A percentile compares a stretch with the other conserved stretches of the same genome.
Evolutionary conservation across 2,797 vertebrate species (phyloP).

Genomic region (Glossophaga mutica): DNA sequence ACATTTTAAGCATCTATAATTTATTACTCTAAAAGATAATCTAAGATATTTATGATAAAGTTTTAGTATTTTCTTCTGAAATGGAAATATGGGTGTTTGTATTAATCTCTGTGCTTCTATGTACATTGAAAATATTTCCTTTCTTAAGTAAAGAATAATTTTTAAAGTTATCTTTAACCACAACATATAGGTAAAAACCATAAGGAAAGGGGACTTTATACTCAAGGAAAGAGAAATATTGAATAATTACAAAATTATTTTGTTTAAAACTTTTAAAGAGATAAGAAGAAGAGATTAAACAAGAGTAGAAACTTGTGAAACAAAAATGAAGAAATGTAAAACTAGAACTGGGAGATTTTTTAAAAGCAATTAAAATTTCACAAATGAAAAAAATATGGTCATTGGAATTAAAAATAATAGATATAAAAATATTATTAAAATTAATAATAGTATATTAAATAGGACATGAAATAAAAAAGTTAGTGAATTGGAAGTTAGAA

Average conservation of each 20-base stretch:
- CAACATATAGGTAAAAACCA: neutral
- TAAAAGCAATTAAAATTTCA: neutral
- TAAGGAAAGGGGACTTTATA: neutral
- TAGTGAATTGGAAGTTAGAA: neutral
- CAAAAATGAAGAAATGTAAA: slow-evolving; percentile 1
- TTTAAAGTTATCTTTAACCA: neutral
- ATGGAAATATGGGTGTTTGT: neutral
- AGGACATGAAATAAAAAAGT: neutral
- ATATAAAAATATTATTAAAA: too few species aligned
- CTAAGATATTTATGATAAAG: neutral
- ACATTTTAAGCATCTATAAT: neutral
- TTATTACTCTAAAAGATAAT: neutral
- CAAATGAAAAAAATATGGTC: slow-evolving; percentile 3
- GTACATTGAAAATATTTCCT: neutral
- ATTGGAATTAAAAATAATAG: neutral
- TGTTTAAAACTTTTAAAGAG: slow-evolving; percentile 15
- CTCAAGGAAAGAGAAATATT: neutral
- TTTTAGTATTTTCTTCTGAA: neutral
- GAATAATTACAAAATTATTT: neutral
- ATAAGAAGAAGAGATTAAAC: neutral
- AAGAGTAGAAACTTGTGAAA: neutral
- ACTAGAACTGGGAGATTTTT: neutral
- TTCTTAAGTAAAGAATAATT: neutral
- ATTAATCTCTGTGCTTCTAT: neutral
- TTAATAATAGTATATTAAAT: neutral